Percentiles rank a stretch among this genome's conserved stretches.
These are phyloP conservation scores for Agrotis clavis DNA, from an alignment of 2,888 invertebrate genomes.

Conservation along the genomic window DNA sequence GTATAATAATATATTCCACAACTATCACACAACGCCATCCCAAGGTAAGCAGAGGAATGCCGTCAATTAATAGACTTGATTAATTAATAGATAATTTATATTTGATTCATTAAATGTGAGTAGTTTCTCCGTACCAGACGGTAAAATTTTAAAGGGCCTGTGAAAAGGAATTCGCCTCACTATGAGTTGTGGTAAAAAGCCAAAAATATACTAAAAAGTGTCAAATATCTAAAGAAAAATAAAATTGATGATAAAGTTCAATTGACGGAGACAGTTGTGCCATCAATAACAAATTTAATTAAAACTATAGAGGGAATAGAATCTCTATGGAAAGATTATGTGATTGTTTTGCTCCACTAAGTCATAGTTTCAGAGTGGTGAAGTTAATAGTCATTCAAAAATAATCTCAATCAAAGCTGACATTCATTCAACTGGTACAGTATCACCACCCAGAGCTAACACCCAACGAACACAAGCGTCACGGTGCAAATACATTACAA, in stretches of 20 bases:
- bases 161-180: conserved; percentile 6
- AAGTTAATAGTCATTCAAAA: neutral
- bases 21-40: no score
- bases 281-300: conserved; percentile 12
- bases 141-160: neutral
- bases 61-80: conserved; percentile 7
- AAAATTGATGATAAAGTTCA: conserved; percentile 12
- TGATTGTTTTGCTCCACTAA: conserved; percentile 7
- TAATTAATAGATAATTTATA: conserved; percentile 9
- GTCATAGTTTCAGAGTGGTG: neutral
- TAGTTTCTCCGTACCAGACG: conserved; percentile 1
- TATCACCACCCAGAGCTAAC: neutral
- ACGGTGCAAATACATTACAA: no score
- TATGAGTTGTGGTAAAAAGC: conserved; percentile 14
- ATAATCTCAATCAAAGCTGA: neutral
- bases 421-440: neutral
- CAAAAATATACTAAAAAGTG: conserved; percentile 8
- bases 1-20: no score
- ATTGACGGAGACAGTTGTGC: conserved; percentile 1
- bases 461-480: no score
- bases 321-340: neutral
- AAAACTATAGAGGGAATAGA: neutral
- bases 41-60: neutral
- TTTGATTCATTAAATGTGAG: conserved; percentile 15
- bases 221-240: neutral